phyloP scores from a whole-genome alignment of 2,113 vertebrate genomes.

The Oreochromis tanganicae region DNA sequence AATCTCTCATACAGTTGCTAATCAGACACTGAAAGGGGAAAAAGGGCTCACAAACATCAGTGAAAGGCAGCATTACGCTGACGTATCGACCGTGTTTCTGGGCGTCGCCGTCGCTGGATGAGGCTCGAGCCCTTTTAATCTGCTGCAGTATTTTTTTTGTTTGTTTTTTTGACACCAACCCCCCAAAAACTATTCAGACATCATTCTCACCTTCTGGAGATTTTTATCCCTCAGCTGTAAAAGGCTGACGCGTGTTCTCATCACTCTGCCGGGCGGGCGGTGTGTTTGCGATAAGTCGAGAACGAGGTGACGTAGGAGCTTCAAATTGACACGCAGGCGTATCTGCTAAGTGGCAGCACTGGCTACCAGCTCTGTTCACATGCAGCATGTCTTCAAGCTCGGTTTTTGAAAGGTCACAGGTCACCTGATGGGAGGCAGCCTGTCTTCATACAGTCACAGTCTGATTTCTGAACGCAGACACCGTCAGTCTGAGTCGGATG shows the following conservation, averaged over 20 bases:
- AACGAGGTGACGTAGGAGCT: background rate
- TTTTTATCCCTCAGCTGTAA: background rate
- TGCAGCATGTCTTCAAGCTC: background rate
- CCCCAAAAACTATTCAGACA: background rate
- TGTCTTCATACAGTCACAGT: background rate
- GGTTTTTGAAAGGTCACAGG: background rate
- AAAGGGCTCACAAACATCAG: background rate
- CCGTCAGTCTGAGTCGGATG: rapidly evolving
- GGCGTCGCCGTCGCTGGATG: no score
- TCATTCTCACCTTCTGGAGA: background rate
- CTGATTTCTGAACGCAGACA: background rate
- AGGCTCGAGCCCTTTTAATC: background rate
- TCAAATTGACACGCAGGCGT: background rate
- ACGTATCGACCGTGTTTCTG: rapidly evolving
- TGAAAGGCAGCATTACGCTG: rapidly evolving
- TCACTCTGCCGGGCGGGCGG: rapidly evolving
- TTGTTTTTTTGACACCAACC: background rate
- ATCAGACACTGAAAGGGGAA: background rate
- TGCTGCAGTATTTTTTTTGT: background rate
- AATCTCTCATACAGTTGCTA: background rate
- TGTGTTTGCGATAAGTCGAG: background rate
- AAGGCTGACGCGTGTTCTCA: rapidly evolving
- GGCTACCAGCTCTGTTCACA: background rate
- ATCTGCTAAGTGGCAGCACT: rapidly evolving
- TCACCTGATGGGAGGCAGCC: background rate